phyloP scores from a whole-genome alignment of 2,888 invertebrate species.

The Labia minor region DNA sequence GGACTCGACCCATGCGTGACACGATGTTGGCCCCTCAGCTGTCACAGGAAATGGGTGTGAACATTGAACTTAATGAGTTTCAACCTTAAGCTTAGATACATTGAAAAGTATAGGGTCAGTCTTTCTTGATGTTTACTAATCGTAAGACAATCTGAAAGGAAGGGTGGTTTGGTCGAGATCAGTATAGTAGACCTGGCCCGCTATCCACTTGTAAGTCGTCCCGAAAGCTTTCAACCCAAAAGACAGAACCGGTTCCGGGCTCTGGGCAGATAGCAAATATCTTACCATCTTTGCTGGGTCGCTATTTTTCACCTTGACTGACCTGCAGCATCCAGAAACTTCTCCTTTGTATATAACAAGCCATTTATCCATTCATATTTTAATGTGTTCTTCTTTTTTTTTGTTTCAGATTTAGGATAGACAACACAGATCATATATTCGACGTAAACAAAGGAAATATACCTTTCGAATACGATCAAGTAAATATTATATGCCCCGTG shows the following conservation, averaged over 20 bases:
- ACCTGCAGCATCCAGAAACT: conserved; percentile 16
- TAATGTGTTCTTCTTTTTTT: conserved; percentile 25
- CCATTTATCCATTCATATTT: conserved; percentile 18
- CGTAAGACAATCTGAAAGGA: no score
- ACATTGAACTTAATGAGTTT: not conserved
- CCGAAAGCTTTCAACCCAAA: no score
- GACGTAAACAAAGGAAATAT: conserved; percentile 89
- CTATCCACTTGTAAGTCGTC: no score
- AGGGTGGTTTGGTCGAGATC: no score
- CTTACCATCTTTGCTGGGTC: not conserved
- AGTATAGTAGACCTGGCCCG: no score
- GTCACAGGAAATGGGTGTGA: not conserved
- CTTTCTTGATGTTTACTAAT: no score
- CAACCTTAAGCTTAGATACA: not conserved
- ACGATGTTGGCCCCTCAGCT: not conserved
- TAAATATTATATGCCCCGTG: conserved; percentile 89
- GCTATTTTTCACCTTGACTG: not conserved
- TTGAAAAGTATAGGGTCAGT: not conserved
- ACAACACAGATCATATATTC: conserved; percentile 94
- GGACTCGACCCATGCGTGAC: not conserved
- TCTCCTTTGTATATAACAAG: conserved; percentile 19
- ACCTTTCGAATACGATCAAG: conserved; percentile 89
- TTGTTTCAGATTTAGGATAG: conserved; percentile 74
- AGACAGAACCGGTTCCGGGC: not conserved
- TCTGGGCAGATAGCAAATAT: not conserved